phyloP scores from a whole-genome alignment of 2,113 vertebrate species.

The Thomomys bottae region DNA sequence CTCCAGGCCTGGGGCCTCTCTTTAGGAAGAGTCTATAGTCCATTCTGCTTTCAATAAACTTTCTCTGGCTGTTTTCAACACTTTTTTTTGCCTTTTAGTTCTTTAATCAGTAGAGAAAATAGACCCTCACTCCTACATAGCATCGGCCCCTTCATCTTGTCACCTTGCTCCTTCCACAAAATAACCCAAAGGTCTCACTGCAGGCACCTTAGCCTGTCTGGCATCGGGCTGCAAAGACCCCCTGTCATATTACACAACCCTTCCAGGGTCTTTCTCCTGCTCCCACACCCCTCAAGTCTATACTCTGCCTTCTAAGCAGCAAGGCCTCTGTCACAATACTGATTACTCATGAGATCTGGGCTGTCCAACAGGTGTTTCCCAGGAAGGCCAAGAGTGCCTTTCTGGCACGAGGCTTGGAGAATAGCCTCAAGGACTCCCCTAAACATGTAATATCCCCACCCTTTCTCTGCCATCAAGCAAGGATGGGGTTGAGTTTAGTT shows the following conservation, averaged over 20 bases:
- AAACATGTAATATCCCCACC: no score
- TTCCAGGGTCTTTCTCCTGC: neutral
- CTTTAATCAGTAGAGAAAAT: no score
- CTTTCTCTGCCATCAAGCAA: neutral
- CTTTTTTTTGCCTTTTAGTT: no score
- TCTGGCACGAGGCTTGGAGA: neutral
- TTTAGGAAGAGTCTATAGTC: no score
- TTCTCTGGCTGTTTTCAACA: no score
- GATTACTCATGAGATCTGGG: neutral
- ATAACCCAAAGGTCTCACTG: neutral
- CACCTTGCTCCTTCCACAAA: neutral
- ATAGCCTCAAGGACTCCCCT: neutral
- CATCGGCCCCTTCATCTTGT: neutral
- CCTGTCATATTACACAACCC: neutral
- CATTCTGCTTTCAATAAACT: no score
- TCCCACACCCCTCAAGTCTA: neutral
- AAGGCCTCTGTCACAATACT: neutral
- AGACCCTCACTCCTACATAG: no score
- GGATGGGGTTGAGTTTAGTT: conserved; percentile 24
- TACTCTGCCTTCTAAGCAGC: neutral
- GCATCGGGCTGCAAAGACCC: neutral
- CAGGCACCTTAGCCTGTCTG: neutral
- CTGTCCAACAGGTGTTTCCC: neutral
- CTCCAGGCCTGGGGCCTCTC: no score
- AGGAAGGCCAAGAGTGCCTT: neutral